Conservation (phyloP, 2,888 invertebrate genomes). For the Gerris lacustris region DNA sequence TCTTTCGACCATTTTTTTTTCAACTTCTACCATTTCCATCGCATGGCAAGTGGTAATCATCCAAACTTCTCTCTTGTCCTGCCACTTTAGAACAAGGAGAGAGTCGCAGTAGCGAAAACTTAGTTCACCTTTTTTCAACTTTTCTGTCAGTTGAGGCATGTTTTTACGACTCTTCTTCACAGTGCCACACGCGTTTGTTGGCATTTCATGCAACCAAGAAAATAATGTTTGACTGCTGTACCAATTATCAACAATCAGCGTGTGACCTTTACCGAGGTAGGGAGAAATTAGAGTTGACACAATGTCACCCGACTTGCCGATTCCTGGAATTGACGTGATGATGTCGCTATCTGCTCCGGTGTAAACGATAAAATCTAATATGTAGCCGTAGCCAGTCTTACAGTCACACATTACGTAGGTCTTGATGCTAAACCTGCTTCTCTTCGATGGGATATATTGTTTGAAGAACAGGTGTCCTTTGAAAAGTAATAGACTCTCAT, state of each 20-base stretch:
- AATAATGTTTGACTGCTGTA: background rate
- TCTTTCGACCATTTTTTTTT: background rate
- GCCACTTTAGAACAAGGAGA: conserved; percentile 6
- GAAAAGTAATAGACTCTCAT: conserved; percentile 29
- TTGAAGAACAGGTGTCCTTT: conserved; percentile 30
- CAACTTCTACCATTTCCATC: background rate
- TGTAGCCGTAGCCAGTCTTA: conserved; percentile 23
- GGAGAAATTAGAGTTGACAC: conserved; percentile 1
- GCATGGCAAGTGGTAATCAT: conserved; percentile 1
- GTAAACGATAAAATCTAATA: conserved; percentile 28
- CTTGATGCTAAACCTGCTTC: conserved; percentile 31
- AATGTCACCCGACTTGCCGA: background rate
- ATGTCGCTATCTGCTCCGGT: conserved; percentile 23
- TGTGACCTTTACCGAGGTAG: conserved; percentile 6
- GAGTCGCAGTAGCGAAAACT: background rate
- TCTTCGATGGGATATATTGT: conserved; percentile 27
- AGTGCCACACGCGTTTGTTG: conserved; percentile 12
- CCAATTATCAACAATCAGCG: conserved; percentile 8
- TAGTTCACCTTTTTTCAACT: background rate
- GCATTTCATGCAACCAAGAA: background rate
- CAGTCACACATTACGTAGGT: conserved; percentile 28
- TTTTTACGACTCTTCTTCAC: background rate
- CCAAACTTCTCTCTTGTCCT: conserved; percentile 8
- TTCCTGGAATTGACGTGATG: too few relatives aligned
- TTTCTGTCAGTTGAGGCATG: conserved; percentile 4